These are phyloP conservation scores for Disparrhopalites patrizii DNA, from an alignment of 2,888 invertebrate genomes.

Conservation along the genomic window DNA sequence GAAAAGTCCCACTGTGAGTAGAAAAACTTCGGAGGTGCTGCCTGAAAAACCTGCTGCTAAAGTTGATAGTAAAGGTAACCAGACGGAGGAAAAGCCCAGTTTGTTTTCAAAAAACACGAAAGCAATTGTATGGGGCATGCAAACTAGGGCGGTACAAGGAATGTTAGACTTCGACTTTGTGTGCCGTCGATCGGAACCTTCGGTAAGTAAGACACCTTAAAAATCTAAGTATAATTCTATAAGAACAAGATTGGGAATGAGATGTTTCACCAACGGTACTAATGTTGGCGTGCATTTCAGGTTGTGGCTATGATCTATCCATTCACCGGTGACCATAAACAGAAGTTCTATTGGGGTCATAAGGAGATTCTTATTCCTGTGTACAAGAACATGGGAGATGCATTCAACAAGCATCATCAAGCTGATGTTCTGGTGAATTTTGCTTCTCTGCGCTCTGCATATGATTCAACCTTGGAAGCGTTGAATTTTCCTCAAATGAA, in stretches of 20 bases:
- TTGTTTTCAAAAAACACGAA: constrained; percentile 79
- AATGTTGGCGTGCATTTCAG: constrained; percentile 24
- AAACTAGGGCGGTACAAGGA: constrained; percentile 87
- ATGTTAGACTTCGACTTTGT: constrained; percentile 96
- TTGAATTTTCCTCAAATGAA: constrained; percentile 90
- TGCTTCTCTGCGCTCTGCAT: constrained; percentile 94
- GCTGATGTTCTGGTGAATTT: constrained; percentile 96
- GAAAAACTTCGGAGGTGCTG: constrained; percentile 42
- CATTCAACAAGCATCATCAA: constrained; percentile 89
- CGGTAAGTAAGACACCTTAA: constrained; percentile 53
- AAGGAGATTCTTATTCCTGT: constrained; percentile 90
- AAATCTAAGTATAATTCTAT: no score
- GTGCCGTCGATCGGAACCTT: constrained; percentile 80
- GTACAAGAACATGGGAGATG: constrained; percentile 95
- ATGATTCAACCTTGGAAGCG: constrained; percentile 92
- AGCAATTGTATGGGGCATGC: constrained; percentile 99
- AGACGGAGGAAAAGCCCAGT: constrained; percentile 49
- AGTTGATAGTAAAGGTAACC: constrained; percentile 48
- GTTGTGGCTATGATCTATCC: constrained; percentile 96
- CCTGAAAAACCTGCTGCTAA: constrained; percentile 47
- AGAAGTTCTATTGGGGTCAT: constrained; percentile 99
- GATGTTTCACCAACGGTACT: not conserved
- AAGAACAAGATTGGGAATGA: not conserved
- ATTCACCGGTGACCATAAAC: constrained; percentile 97
- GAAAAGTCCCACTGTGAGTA: constrained; percentile 44